phyloP scores from a whole-genome alignment of 2,888 invertebrate genomes.

The Andrena minutula region DNA sequence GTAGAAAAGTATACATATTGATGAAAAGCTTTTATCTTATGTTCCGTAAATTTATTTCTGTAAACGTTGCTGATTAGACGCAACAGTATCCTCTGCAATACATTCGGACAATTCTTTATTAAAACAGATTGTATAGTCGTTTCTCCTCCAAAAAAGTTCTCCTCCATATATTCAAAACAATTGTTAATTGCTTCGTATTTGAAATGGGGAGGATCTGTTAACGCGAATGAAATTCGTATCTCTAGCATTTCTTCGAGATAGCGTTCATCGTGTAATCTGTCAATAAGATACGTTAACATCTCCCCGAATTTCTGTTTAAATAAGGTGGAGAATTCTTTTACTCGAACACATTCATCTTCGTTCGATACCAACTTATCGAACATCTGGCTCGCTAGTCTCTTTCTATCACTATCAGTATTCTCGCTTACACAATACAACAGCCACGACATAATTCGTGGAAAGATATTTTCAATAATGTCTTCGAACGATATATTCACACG shows the following conservation, averaged over 20 bases:
- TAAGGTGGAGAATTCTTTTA: slow-evolving; percentile 74
- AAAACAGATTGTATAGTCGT: slow-evolving; percentile 80
- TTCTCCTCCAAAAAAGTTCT: slow-evolving; percentile 83
- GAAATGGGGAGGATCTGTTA: slow-evolving; percentile 84
- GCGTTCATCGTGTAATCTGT: slow-evolving; percentile 83
- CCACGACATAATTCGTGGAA: slow-evolving; percentile 75
- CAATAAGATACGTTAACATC: slow-evolving; percentile 78
- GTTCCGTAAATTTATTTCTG: slow-evolving; percentile 85
- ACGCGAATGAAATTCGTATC: slow-evolving; percentile 81
- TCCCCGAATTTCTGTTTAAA: slow-evolving; percentile 80
- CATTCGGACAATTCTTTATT: slow-evolving; percentile 83
- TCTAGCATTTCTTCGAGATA: slow-evolving; percentile 84
- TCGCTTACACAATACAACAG: slow-evolving; percentile 58
- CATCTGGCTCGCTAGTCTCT: slow-evolving; percentile 64
- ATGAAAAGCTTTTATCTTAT: slow-evolving; percentile 87
- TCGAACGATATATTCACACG: slow-evolving; percentile 71
- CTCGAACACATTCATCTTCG: slow-evolving; percentile 71
- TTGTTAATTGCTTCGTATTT: slow-evolving; percentile 83
- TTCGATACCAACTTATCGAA: slow-evolving; percentile 75
- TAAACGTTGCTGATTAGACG: slow-evolving; percentile 86
- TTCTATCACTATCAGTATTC: slow-evolving; percentile 69
- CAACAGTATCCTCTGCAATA: slow-evolving; percentile 87
- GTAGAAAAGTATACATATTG: slow-evolving; percentile 86
- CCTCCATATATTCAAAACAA: slow-evolving; percentile 85
- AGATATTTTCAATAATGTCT: slow-evolving; percentile 78